These are phyloP conservation scores for Scaeva pyrastri DNA, from an alignment of 2,888 invertebrate genomes.

Conservation along the genomic window DNA sequence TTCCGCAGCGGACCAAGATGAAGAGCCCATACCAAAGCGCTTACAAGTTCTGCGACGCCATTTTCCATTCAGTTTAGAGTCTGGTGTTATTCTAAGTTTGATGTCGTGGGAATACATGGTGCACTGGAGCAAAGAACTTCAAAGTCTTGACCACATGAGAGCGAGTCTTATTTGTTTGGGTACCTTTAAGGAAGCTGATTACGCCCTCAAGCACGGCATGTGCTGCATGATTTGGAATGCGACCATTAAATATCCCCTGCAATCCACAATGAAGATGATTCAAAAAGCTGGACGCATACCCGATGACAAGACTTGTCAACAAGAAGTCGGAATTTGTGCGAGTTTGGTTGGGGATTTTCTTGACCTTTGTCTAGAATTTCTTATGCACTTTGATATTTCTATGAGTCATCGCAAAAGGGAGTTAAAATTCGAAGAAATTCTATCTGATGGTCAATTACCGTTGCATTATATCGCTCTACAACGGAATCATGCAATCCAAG, in stretches of 20 bases:
- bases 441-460: conserved; percentile 85
- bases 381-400: conserved; percentile 80
- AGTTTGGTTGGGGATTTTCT: conserved; percentile 87
- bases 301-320: conserved; percentile 92
- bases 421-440: conserved; percentile 81
- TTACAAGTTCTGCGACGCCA: conserved; percentile 88
- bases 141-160: conserved; percentile 87
- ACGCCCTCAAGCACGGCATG: conserved; percentile 88
- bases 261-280: conserved; percentile 89
- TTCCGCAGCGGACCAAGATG: conserved; percentile 58
- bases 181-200: conserved; percentile 80
- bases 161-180: conserved; percentile 89
- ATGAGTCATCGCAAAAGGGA: conserved; percentile 81
- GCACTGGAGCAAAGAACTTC: conserved; percentile 92
- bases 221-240: conserved; percentile 95
- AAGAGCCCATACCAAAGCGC: conserved; percentile 86
- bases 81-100: conserved; percentile 91
- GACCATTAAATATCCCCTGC: conserved; percentile 92
- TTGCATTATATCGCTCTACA: conserved; percentile 89
- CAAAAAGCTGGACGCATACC: conserved; percentile 94
- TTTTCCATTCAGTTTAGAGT: conserved; percentile 94
- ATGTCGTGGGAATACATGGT: conserved; percentile 96
- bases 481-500: conserved; percentile 90
- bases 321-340: conserved; percentile 90
- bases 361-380: conserved; percentile 85